Evolutionary conservation across 2,888 invertebrate species (phyloP).

Genomic region (Acanthoscelides obtectus): DNA sequence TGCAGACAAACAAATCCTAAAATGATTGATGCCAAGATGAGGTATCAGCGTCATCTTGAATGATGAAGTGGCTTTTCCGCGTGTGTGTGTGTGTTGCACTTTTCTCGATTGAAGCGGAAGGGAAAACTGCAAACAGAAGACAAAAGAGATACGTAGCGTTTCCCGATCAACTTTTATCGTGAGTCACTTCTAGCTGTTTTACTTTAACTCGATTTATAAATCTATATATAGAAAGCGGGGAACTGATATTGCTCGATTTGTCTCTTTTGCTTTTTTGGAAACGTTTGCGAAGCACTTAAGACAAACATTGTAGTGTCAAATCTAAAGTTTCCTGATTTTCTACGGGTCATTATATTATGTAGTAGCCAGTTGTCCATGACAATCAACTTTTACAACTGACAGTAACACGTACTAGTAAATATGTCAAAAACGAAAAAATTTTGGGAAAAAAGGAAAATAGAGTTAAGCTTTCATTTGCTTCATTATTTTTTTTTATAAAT

Average conservation of each 20-base stretch:
- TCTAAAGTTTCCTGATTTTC: too few species aligned
- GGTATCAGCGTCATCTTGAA: neutral
- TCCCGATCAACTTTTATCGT: conserved; percentile 66
- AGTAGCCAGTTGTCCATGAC: too few species aligned
- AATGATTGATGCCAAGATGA: neutral
- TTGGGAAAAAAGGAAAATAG: too few species aligned
- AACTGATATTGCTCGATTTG: neutral
- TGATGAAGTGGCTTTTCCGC: neutral
- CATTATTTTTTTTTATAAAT: too few species aligned
- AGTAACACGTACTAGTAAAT: too few species aligned
- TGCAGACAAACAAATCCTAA: neutral
- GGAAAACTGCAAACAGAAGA: conserved; percentile 32
- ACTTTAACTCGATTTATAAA: neutral
- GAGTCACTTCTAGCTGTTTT: conserved; percentile 39
- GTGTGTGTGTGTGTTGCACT: neutral
- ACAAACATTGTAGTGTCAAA: too few species aligned
- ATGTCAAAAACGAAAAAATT: too few species aligned
- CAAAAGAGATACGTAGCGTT: conserved; percentile 62
- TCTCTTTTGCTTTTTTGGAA: neutral
- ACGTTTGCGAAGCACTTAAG: too few species aligned
- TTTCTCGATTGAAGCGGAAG: neutral
- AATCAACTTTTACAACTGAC: too few species aligned
- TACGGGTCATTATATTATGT: too few species aligned
- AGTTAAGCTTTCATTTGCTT: too few species aligned
- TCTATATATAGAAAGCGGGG: neutral